Percentiles rank a stretch among this genome's conserved stretches.
Evolutionary conservation across 2,888 invertebrate genomes (phyloP).

Genomic region (Melinopterus prodromus): DNA sequence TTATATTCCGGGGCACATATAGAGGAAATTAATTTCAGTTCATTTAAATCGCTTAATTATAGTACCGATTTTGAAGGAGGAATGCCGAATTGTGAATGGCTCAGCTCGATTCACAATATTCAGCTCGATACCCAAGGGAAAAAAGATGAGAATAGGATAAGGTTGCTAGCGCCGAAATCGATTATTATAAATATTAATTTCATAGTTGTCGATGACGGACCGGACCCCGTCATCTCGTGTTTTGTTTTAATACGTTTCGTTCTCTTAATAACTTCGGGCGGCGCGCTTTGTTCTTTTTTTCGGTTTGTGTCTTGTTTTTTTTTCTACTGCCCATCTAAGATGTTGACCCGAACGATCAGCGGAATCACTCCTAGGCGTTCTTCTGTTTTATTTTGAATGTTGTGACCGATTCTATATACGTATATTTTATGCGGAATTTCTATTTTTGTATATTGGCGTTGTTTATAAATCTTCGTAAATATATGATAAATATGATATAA

Average conservation of each 20-base stretch:
- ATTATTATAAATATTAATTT: slow-evolving; percentile 35
- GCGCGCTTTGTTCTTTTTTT: slow-evolving; percentile 22
- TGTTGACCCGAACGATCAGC: neutral
- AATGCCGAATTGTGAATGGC: slow-evolving; percentile 15
- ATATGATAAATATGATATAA: no score
- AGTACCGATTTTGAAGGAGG: neutral
- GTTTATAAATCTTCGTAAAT: no score
- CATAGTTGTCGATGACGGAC: slow-evolving; percentile 33
- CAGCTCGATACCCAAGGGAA: neutral
- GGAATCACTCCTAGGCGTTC: neutral
- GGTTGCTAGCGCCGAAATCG: slow-evolving; percentile 22
- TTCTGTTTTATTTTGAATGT: neutral
- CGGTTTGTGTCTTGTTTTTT: neutral
- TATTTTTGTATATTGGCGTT: neutral
- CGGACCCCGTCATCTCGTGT: slow-evolving; percentile 27
- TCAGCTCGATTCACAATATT: neutral
- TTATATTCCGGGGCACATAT: slow-evolving; percentile 6
- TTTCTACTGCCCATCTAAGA: neutral
- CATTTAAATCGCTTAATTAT: neutral
- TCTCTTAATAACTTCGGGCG: slow-evolving; percentile 25
- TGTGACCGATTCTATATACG: neutral
- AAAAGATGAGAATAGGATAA: neutral
- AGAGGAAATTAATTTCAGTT: neutral
- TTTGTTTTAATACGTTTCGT: slow-evolving; percentile 32
- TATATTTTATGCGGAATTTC: neutral